These are phyloP conservation scores for Halocaridina rubra DNA, from an alignment of 2,888 invertebrate species.

Conservation along the genomic window DNA sequence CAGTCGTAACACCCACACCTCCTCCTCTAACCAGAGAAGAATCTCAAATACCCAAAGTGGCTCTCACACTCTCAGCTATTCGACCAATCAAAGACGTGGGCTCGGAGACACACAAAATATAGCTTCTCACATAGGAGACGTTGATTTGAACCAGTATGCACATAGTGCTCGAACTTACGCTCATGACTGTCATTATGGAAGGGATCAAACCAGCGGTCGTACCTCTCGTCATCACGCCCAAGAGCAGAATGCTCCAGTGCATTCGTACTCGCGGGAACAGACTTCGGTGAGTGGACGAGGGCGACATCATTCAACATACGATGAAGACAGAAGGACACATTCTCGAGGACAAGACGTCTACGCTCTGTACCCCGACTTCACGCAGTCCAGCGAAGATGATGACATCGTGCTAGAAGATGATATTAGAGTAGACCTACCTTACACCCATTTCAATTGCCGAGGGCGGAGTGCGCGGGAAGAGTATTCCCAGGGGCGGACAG, in stretches of 20 bases:
- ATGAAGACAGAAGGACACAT: background rate
- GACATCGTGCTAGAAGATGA: constrained; percentile 20
- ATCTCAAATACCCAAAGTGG: background rate
- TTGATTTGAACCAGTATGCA: constrained; percentile 13
- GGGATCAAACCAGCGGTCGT: background rate
- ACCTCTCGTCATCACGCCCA: background rate
- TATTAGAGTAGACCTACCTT: constrained; percentile 38
- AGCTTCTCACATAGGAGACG: background rate
- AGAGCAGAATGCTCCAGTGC: background rate
- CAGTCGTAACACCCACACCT: background rate
- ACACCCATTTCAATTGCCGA: constrained; percentile 42
- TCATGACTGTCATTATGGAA: background rate
- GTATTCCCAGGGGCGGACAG: background rate
- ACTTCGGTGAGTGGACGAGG: too few relatives aligned
- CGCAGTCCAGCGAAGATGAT: constrained; percentile 28
- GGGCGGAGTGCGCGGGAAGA: constrained; percentile 32
- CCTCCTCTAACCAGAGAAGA: background rate
- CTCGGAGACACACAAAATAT: too few relatives aligned
- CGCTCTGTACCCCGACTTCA: constrained; percentile 24
- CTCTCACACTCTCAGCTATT: too few relatives aligned
- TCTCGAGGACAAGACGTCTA: constrained; percentile 10
- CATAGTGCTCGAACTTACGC: too few relatives aligned
- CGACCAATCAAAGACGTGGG: too few relatives aligned
- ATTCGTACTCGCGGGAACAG: background rate
- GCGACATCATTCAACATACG: background rate